Evolutionary conservation across 2,888 invertebrate species (phyloP).

Genomic region (Acrobeloides nanus): DNA sequence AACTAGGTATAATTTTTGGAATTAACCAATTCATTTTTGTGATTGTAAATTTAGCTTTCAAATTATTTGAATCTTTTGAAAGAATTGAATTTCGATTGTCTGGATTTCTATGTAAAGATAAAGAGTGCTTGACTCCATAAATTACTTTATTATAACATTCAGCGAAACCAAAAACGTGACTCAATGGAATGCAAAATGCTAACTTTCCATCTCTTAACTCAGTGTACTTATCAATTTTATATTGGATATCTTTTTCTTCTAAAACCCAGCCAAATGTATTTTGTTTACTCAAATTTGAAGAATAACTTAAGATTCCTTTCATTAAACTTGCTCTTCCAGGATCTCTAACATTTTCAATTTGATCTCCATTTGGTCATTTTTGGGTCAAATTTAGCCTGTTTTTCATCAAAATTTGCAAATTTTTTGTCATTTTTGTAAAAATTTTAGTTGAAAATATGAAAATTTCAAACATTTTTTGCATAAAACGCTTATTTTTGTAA

Average conservation of each 20-base stretch:
- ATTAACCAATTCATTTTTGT: constrained; percentile 32
- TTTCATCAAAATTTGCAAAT: too few species aligned
- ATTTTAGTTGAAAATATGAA: too few species aligned
- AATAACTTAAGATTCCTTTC: constrained; percentile 24
- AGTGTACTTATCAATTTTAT: constrained; percentile 32
- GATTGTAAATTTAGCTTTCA: constrained; percentile 22
- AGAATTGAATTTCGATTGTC: constrained; percentile 25
- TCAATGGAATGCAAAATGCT: constrained; percentile 29
- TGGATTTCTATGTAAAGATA: constrained; percentile 29
- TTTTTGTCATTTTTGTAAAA: too few species aligned
- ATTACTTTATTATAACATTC: constrained; percentile 30
- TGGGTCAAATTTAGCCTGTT: too few species aligned
- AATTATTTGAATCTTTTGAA: constrained; percentile 25
- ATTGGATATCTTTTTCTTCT: constrained; percentile 22
- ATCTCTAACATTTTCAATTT: constrained; percentile 28
- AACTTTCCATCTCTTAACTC: constrained; percentile 27
- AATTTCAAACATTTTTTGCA: too few species aligned
- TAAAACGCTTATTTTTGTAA: too few species aligned
- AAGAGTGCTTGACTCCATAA: constrained; percentile 30
- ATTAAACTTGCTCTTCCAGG: constrained; percentile 27
- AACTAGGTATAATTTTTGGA: constrained; percentile 29
- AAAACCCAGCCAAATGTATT: constrained; percentile 32
- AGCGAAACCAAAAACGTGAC: constrained; percentile 31
- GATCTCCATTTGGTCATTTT: constrained; percentile 2
- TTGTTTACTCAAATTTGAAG: constrained; percentile 30